These are phyloP conservation scores for Epizoanthus scotinus DNA, from an alignment of 92 coral and sea anemone species.

Conservation along the genomic window DNA sequence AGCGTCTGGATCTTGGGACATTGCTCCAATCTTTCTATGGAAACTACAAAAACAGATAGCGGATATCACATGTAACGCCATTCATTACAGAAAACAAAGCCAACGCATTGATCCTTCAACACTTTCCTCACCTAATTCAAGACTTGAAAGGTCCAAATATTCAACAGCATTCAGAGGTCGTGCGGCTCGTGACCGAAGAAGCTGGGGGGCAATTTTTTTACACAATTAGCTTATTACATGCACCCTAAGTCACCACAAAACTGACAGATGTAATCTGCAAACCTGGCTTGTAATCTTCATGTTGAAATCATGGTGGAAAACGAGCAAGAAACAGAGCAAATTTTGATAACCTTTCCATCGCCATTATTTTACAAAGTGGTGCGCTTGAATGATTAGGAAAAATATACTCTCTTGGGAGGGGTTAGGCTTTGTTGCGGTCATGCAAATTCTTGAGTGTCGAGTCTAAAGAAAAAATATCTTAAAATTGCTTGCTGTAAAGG, in stretches of 20 bases:
- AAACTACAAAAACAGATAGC: conserved; percentile 56
- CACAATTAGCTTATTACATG: conserved; percentile 1
- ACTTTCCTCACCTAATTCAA: conserved; percentile 72
- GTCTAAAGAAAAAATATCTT: too few species aligned
- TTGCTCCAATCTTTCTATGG: conserved; percentile 82
- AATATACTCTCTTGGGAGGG: not conserved
- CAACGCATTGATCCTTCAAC: not conserved
- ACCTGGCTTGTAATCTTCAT: conserved; percentile 95
- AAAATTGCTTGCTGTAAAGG: too few species aligned
- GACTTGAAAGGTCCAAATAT: conserved; percentile 89
- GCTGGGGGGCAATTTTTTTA: conserved; percentile 52
- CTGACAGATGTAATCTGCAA: conserved; percentile 9
- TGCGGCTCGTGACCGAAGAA: conserved; percentile 87
- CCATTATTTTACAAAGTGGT: not conserved
- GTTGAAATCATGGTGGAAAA: conserved; percentile 40
- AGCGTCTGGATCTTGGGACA: conserved; percentile 91
- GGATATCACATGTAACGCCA: conserved; percentile 1
- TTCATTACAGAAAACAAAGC: conserved; percentile 9
- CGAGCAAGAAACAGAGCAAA: not conserved
- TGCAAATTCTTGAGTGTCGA: too few species aligned
- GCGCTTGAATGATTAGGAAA: conserved; percentile 22
- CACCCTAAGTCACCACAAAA: not conserved
- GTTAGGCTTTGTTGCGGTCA: too few species aligned
- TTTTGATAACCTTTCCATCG: not conserved
- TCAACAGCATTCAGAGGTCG: conserved; percentile 84